Conservation (phyloP, 92 coral and sea anemone species). For the Palythoa grandiflora region DNA sequence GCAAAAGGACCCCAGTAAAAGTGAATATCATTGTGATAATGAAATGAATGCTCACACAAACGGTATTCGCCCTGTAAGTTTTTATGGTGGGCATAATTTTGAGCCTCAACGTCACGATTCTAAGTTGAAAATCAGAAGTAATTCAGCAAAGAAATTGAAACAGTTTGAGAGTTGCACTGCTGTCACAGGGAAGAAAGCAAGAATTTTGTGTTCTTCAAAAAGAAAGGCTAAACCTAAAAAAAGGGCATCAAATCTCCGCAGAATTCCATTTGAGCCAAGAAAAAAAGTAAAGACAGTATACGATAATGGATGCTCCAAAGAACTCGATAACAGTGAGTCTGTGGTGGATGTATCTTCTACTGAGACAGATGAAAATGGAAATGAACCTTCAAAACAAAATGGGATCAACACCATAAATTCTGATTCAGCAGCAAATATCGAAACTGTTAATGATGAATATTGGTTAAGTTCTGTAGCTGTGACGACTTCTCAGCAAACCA, state of each 20-base stretch:
- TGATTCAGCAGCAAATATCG: background rate
- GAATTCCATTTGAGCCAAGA: background rate
- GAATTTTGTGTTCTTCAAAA: background rate
- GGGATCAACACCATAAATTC: background rate
- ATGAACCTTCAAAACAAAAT: background rate
- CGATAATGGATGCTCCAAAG: background rate
- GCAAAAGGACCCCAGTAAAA: slow-evolving; percentile 2
- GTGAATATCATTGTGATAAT: background rate
- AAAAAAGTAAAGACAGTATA: background rate
- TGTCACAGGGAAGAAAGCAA: background rate
- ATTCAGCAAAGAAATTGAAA: slow-evolving; percentile 2
- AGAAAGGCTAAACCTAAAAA: background rate
- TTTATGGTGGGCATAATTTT: slow-evolving; percentile 21
- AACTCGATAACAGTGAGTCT: background rate
- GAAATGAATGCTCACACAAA: background rate
- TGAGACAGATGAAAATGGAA: slow-evolving; percentile 10
- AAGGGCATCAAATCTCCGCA: background rate
- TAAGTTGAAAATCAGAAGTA: slow-evolving; percentile 3
- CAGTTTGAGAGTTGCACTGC: slow-evolving; percentile 17
- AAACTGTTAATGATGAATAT: background rate
- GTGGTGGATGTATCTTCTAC: background rate
- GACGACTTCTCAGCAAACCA: background rate
- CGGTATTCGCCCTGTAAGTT: slow-evolving; percentile 32
- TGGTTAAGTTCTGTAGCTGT: background rate
- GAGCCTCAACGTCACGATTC: background rate